Conservation (phyloP, 2,888 invertebrate species). For the Chymomyza caudatula region DNA sequence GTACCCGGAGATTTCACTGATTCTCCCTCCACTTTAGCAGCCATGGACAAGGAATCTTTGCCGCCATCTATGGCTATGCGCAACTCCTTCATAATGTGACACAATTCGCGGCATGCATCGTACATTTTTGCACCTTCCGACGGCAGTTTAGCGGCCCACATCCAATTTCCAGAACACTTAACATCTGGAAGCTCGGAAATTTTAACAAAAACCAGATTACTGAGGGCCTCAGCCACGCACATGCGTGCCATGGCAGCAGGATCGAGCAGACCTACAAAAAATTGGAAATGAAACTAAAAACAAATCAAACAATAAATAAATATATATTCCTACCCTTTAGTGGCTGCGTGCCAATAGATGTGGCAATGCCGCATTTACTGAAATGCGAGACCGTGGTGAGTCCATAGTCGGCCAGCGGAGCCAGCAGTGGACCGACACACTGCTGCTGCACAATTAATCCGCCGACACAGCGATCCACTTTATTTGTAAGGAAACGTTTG, state of each 20-base stretch:
- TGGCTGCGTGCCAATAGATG: slow-evolving; percentile 97
- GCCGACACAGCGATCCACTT: slow-evolving; percentile 96
- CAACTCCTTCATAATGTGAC: slow-evolving; percentile 87
- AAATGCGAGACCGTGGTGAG: slow-evolving; percentile 92
- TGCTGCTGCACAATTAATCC: slow-evolving; percentile 98
- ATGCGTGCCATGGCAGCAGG: slow-evolving; percentile 93
- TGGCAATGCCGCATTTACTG: slow-evolving; percentile 91
- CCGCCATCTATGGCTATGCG: slow-evolving; percentile 96
- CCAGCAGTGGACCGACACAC: slow-evolving; percentile 97
- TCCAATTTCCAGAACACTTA: slow-evolving; percentile 99
- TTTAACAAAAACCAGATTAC: slow-evolving; percentile 90
- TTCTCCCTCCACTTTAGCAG: slow-evolving; percentile 87
- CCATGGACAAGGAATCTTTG: slow-evolving; percentile 98
- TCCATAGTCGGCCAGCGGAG: slow-evolving; percentile 96
- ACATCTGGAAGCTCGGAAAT: slow-evolving; percentile 87
- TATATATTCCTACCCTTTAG: slow-evolving; percentile 83
- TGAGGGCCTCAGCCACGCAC: slow-evolving; percentile 95
- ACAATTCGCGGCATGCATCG: slow-evolving; percentile 93
- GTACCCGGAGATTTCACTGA: slow-evolving; percentile 90
- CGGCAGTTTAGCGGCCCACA: slow-evolving; percentile 98
- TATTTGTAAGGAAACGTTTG: slow-evolving; percentile 96
- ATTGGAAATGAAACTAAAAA: background rate
- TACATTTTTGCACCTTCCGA: slow-evolving; percentile 94
- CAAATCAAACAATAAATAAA: background rate
- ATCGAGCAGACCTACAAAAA: slow-evolving; percentile 79